Percentiles rank a stretch among this genome's conserved stretches.
These are phyloP conservation scores for Troides aeacus DNA, from an alignment of 2,888 invertebrate species.

Conservation along the genomic window DNA sequence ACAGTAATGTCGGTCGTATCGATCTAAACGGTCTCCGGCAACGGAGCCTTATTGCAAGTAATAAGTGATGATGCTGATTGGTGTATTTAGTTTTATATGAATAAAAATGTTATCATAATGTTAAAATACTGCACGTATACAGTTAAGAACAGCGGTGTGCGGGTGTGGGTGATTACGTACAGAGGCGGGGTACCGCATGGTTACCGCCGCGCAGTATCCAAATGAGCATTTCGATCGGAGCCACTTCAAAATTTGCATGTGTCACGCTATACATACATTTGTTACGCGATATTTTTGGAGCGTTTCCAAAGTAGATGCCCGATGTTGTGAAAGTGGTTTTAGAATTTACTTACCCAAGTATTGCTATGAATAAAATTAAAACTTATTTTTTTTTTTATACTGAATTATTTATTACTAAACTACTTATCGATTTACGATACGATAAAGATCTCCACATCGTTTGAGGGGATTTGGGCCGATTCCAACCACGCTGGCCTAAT, in stretches of 20 bases:
- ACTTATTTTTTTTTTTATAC: not conserved
- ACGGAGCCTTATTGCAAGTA: no score
- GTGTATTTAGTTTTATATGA: no score
- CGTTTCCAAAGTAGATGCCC: conserved; percentile 5
- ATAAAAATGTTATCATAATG: no score
- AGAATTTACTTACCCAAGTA: not conserved
- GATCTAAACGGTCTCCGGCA: no score
- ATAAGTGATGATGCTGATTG: no score
- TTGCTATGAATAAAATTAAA: not conserved
- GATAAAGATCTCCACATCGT: no score
- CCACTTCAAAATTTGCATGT: conserved; percentile 21
- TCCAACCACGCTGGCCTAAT: no score
- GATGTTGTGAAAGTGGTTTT: conserved; percentile 8
- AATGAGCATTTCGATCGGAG: conserved; percentile 5
- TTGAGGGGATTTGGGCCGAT: no score
- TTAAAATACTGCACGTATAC: no score
- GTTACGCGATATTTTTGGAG: conserved; percentile 17
- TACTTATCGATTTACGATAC: no score
- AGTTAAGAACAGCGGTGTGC: not conserved
- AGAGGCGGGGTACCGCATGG: not conserved
- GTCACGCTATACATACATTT: conserved; percentile 23
- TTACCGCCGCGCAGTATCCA: not conserved
- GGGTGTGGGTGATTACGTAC: not conserved
- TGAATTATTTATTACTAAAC: not conserved
- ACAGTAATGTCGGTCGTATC: no score